Evolutionary conservation across 2,888 invertebrate species (phyloP).

Genomic region (Xylota sylvarum): DNA sequence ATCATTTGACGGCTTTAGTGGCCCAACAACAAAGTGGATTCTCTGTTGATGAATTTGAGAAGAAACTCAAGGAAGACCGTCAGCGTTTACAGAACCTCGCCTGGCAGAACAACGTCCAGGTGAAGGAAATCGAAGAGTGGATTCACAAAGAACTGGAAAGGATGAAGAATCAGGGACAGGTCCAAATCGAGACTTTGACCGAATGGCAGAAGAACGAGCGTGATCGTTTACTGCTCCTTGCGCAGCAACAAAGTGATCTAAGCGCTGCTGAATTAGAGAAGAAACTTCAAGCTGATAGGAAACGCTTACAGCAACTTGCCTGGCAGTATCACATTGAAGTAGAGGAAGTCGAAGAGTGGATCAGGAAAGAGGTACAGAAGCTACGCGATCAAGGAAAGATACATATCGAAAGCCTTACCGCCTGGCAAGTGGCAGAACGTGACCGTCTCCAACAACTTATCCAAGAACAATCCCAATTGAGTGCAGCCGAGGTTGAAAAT

Average conservation of each 20-base stretch:
- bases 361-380: constrained; percentile 82
- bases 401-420: constrained; percentile 81
- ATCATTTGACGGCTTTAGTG: constrained; percentile 80
- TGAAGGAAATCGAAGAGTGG: constrained; percentile 84
- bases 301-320: constrained; percentile 80
- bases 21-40: constrained; percentile 80
- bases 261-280: constrained; percentile 82
- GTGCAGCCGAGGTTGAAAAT: constrained; percentile 81
- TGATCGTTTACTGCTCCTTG: constrained; percentile 80
- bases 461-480: constrained; percentile 80
- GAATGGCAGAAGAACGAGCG: constrained; percentile 82
- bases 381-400: constrained; percentile 81
- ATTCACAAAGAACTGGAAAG: constrained; percentile 81
- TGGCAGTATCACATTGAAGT: constrained; percentile 82
- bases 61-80: constrained; percentile 81
- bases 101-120: constrained; percentile 83
- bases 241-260: constrained; percentile 82
- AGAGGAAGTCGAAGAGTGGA: constrained; percentile 81
- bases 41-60: constrained; percentile 82
- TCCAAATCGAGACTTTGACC: constrained; percentile 81
- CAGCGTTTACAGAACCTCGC: constrained; percentile 83
- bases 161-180: constrained; percentile 81
- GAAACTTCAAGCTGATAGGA: constrained; percentile 81
- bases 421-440: constrained; percentile 82
- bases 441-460: constrained; percentile 82